phyloP scores from a whole-genome alignment of 2,888 invertebrate genomes.

The Cacoxenus indagator region DNA sequence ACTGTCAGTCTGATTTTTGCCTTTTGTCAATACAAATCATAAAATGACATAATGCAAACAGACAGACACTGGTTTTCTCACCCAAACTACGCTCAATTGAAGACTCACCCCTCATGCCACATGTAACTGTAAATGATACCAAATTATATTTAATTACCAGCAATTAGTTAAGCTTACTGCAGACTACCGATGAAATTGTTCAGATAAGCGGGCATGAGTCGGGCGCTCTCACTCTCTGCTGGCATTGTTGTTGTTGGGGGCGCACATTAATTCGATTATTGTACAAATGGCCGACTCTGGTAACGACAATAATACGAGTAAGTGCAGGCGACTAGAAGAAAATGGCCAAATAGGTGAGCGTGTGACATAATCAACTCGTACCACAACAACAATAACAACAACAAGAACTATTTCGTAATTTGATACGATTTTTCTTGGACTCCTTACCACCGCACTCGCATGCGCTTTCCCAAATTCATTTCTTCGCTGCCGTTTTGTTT shows the following conservation, averaged over 20 bases:
- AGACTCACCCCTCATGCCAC: constrained; percentile 18
- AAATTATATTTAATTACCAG: constrained; percentile 68
- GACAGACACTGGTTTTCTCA: background rate
- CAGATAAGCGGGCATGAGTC: constrained; percentile 51
- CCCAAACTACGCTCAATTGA: constrained; percentile 6
- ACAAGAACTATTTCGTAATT: constrained; percentile 53
- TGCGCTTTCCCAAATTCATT: constrained; percentile 41
- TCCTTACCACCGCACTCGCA: constrained; percentile 43
- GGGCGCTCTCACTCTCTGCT: background rate
- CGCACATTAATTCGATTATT: constrained; percentile 60
- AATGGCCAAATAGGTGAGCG: constrained; percentile 45
- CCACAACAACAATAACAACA: constrained; percentile 27
- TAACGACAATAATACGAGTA: constrained; percentile 19
- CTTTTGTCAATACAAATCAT: no score
- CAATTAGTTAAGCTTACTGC: constrained; percentile 69
- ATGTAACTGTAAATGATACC: constrained; percentile 62
- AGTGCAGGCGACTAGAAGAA: background rate
- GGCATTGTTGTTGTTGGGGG: background rate
- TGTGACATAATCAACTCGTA: constrained; percentile 57
- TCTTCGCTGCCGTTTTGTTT: constrained; percentile 25
- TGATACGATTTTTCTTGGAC: constrained; percentile 63
- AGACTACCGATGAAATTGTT: constrained; percentile 64
- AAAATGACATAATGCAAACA: background rate
- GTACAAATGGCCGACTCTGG: constrained; percentile 55
- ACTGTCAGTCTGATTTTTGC: no score